A percentile compares a stretch with the other conserved stretches of the same genome.
phyloP scores from a whole-genome alignment of 92 coral and sea anemone species.

The Parazoanthus atlanticus region DNA sequence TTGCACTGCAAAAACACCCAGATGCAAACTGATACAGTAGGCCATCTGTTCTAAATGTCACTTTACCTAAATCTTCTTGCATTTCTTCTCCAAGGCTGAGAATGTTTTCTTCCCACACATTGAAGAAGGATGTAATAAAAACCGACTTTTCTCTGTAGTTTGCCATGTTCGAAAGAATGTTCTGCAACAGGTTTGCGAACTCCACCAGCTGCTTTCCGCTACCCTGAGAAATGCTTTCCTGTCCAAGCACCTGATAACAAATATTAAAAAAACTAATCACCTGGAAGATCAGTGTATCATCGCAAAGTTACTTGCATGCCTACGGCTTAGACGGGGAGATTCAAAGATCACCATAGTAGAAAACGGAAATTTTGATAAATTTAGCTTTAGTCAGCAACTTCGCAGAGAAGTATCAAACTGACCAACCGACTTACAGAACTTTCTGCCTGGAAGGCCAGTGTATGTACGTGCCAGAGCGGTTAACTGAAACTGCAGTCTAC shows the following conservation, averaged over 20 bases:
- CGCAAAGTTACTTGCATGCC: no score
- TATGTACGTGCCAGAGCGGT: no score
- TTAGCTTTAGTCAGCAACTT: no score
- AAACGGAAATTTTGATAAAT: no score
- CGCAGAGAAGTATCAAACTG: no score
- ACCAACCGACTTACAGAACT: no score
- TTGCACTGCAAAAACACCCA: neutral
- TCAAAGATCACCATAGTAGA: no score
- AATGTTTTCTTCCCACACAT: conserved; percentile 97
- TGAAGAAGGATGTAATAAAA: conserved; percentile 79
- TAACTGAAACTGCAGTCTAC: no score
- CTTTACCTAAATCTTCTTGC: conserved; percentile 75
- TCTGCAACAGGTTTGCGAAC: conserved; percentile 74
- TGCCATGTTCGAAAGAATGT: conserved; percentile 72
- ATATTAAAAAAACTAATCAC: neutral
- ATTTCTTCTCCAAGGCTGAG: conserved; percentile 85
- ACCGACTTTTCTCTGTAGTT: conserved; percentile 76
- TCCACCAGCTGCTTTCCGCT: conserved; percentile 70
- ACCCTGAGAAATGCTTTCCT: conserved; percentile 72
- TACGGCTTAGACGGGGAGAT: no score
- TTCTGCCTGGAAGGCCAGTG: no score
- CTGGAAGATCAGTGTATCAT: neutral
- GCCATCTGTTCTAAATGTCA: neutral
- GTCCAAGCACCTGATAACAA: conserved; percentile 68
- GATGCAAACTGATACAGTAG: neutral